Base-by-base conservation (phyloP, 2,113 vertebrate genomes). In the Sminthopsis crassicaudata region DNA sequence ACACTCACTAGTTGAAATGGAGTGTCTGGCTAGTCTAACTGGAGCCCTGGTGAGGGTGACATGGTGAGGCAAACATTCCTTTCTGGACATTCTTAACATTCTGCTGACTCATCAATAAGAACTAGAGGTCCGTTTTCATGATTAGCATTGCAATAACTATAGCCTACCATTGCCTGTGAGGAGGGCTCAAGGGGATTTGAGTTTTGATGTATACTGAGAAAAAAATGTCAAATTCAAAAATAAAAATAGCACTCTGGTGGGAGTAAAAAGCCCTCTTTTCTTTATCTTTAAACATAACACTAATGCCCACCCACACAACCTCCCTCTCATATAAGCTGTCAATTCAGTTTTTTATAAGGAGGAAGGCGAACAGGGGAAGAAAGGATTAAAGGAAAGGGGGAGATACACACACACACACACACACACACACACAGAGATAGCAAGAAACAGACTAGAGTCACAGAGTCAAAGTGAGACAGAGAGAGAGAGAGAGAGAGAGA, bases 21-120 rank as follows among this genome's bases (percentile, higher is more conserved):
- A 60, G n/a, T 96, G 52, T 96, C 96, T 95, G 91, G 12, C 95
- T 95, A 90, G 12, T 67, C 27, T 90, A 26, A 50, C 10, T 90
- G 89, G 50, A 90, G 46, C 25, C 67, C 67, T 84, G 12, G 30
- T 36, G 60, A 67, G 14, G 19, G 67, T 84, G 67, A 84, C 36
- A 36, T 84, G 67, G 67, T 42, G 19, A 23, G 5, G n/a, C 36
- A 14, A 84, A 84, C 16, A 23, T 84, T 0, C 19, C 67, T 84
- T 84, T 51, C 46, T 51, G 48, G 46, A 27, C 46, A 50, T 27
- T 90, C 24, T 27, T 50, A 90, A 30, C 48, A 90, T 90, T 90
- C 89, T 51, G 46, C 24, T 90, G 89, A 90, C 27, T 46, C 89
- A 48, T 90, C 89, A 50, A 8, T 50, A 26, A 22, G 46, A 26